Evolutionary conservation across 2,797 vertebrate species (phyloP), one percentile per base, ranked within the genome.

Genomic region (Poecilia gillii): DNA sequence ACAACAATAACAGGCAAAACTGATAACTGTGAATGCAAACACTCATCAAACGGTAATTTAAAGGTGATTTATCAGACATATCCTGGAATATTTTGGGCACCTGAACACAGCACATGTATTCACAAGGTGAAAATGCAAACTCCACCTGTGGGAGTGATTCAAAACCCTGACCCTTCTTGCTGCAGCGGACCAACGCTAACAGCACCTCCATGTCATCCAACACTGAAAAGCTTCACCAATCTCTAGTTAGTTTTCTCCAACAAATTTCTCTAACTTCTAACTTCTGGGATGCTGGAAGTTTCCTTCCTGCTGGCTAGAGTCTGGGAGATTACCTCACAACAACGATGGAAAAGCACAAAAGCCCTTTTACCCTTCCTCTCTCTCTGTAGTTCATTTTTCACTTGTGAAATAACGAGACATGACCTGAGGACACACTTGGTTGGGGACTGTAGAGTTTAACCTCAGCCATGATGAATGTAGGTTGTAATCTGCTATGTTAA

Each of bases 401-500:
- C 20, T 49, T 70, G 16, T 70, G 11, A 57, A 3, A 13, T 33
- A 33, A 6, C 73, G 53, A 70, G 70, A 11, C n/a, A 28, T 7
- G 20, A 49, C 45, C 72, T 79, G 28, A 79, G 13, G 57, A 79
- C 59, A 85, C 76, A 16, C 51, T 62, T 66, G 41, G 20, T 79
- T 75, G 49, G 41, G n/a, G 57, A 73, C 62, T 77, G 14, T 81
- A 39, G 47, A 77, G 72, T 78, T 87, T 88, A 71, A 84, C 74
- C 78, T 84, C 25, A 41, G 79, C 18, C 16, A 62, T 73, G 75
- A 70, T 74, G 75, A 75, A 80, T 84, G 74, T 70, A 66, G 75
- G 70, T 84, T 70, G 49, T 59, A 72, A 55, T 78, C 59, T 73
- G 77, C 83, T 92, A 82, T 84, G 87, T 89, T 81, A 82, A 81